Percentiles rank a stretch among this genome's conserved stretches.
These are phyloP conservation scores for Trinorchestia longiramus DNA, from an alignment of 1,140 invertebrate genomes.

Conservation along the genomic window DNA sequence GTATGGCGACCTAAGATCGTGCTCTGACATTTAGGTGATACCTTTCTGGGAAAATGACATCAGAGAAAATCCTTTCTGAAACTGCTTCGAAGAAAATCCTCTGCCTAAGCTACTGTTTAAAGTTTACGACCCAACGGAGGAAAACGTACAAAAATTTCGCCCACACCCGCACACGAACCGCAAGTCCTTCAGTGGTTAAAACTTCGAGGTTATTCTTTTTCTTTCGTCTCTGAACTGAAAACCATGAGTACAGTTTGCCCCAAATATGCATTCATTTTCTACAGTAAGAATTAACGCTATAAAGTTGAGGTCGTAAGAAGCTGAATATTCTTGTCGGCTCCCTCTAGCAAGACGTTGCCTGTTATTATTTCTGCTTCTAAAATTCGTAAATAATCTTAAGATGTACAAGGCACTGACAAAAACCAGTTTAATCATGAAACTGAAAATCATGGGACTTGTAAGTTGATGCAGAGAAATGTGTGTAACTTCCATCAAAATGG, in stretches of 20 bases:
- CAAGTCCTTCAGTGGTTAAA: not conserved
- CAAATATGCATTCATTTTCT: not conserved
- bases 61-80: not conserved
- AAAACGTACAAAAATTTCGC: not conserved
- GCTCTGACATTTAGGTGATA: not conserved
- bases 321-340: not conserved
- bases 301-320: not conserved
- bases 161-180: not conserved
- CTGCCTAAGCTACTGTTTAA: not conserved
- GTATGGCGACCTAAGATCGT: not conserved
- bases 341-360: not conserved
- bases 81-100: not conserved
- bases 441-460: not conserved
- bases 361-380: not conserved
- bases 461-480: not conserved
- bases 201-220: not conserved
- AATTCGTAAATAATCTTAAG: not conserved
- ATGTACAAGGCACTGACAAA: not conserved
- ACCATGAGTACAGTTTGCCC: not conserved
- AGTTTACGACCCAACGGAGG: not conserved
- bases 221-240: not conserved
- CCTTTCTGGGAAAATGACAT: not conserved
- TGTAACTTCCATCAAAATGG: not conserved
- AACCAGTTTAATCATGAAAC: not conserved
- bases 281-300: not conserved